These are phyloP conservation scores for Stegostoma tigrinum DNA, from an alignment of 2,113 vertebrate genomes.

Conservation along the genomic window DNA sequence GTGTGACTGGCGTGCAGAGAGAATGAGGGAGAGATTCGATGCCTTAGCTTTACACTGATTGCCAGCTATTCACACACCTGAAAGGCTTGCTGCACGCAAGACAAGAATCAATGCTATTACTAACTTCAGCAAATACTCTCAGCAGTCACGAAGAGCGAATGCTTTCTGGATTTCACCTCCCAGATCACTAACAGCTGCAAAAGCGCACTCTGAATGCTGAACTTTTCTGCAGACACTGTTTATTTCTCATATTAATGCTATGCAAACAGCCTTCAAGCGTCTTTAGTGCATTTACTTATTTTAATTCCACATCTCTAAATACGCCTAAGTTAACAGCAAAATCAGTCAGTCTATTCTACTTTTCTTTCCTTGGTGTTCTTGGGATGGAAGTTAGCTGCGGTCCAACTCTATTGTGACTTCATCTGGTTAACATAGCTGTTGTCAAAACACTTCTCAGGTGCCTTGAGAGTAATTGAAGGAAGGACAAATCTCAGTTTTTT, in stretches of 20 bases:
- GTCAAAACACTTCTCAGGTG: neutral
- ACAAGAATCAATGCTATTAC: neutral
- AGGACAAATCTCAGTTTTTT: neutral
- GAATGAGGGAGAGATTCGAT: neutral
- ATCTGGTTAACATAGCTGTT: neutral
- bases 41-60: constrained; percentile 12
- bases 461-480: neutral
- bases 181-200: neutral
- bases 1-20: neutral
- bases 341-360: neutral
- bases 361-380: neutral
- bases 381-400: neutral
- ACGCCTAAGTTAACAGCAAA: neutral
- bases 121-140: neutral
- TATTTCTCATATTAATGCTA: neutral
- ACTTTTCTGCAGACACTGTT: neutral
- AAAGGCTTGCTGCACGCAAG: neutral
- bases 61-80: neutral
- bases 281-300: neutral
- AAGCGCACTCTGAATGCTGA: neutral
- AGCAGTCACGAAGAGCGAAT: neutral
- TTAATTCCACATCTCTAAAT: neutral
- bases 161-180: neutral
- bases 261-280: neutral
- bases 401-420: neutral